Percentiles rank a stretch among this genome's conserved stretches.
phyloP scores from a whole-genome alignment of 2,888 invertebrate genomes.

The Chironomus riparius region DNA sequence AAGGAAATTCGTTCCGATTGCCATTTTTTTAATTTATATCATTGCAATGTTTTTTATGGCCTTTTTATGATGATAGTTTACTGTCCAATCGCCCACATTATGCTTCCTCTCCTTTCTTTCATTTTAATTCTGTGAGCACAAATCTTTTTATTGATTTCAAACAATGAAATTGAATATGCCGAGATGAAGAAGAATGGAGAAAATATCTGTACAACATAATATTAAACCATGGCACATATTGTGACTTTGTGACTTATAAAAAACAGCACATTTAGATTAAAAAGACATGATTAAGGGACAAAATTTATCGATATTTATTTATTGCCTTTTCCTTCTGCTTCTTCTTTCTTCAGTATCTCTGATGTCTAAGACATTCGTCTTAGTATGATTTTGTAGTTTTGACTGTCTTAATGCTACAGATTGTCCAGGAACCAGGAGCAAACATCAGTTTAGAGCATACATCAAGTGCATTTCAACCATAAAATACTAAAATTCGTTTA shows the following conservation, averaged over 20 bases:
- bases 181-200: not conserved
- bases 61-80: slow-evolving; percentile 24
- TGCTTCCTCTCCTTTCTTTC: not conserved
- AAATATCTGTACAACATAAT: not conserved
- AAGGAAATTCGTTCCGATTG: not conserved
- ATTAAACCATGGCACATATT: not conserved
- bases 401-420: no score
- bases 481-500: no score
- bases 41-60: slow-evolving; percentile 25
- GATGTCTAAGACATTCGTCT: not conserved
- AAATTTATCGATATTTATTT: slow-evolving; percentile 28
- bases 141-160: not conserved
- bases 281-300: slow-evolving; percentile 27
- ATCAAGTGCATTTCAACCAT: no score
- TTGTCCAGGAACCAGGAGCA: no score
- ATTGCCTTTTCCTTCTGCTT: slow-evolving; percentile 16
- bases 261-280: slow-evolving; percentile 28
- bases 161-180: slow-evolving; percentile 22
- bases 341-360: not conserved
- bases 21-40: slow-evolving; percentile 22
- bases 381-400: not conserved
- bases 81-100: slow-evolving; percentile 17
- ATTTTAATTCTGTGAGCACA: not conserved
- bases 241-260: slow-evolving; percentile 22
- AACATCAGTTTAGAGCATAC: no score